Base-by-base conservation (phyloP, 2,888 invertebrate species). In the Lepidocyrtoides sp. region DNA sequence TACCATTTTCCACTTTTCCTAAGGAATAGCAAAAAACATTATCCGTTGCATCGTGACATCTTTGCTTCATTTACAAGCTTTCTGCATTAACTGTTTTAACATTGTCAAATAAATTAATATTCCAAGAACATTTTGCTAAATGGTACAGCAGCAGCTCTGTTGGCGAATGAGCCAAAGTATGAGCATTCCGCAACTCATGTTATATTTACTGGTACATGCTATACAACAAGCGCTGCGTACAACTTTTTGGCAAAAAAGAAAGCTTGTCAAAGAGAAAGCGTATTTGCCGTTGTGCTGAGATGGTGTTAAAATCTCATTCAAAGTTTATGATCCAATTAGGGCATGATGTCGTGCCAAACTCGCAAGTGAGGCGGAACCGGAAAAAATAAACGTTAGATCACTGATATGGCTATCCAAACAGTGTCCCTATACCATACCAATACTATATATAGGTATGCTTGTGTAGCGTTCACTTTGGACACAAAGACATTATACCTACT, bases 231-330 rank as follows among this genome's bases (percentile, higher is more conserved):
- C 14, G n/a, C 26, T 51, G 48, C 51, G 48, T 77, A 57, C 20
- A 5, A 10, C 0, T n/a, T 7, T 20, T 36, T 26, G 79, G 23
- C 44, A 17, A 75, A 79, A 77, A 57, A 79, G 54, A 36, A 54
- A 36, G 54, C 57, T 1, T 17, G 54, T 32, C 54, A 79, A 32
- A 57, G 41, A 69, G 69, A 79, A 79, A 57, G 54, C 57, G 79
- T n/a, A 79, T 79, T 57, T 26, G 57, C 23, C 7, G 36, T 36
- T 82, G 63, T 60, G 81, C 17, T 75, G 82, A 72, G 75, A 48
- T 85, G 91, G 91, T 87, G 91, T 91, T 91, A 91, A 91, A 91
- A 91, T 86, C 91, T 91, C 91, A 87, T 91, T 91, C 91, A 91
- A 91, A 87, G 82, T 91, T 91, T 91, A 91, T 91, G 91, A 91